Evolutionary conservation across 2,113 vertebrate genomes (phyloP).

Genomic region (Hippocampus comes): DNA sequence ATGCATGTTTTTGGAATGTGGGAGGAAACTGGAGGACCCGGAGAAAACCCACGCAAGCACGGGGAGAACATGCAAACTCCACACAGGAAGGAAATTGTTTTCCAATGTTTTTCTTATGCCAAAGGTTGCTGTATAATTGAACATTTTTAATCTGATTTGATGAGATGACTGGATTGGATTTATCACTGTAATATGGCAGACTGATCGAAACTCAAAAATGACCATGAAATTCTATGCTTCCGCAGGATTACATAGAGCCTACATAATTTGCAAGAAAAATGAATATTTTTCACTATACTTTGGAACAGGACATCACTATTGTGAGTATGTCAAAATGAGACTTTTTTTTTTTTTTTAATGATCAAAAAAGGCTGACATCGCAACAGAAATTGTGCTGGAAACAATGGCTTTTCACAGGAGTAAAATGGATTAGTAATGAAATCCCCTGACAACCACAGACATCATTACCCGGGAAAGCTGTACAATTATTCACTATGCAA

Average conservation of each 20-base stretch:
- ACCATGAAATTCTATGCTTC: neutral
- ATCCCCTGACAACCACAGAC: constrained; percentile 5
- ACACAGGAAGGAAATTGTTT: too few relatives aligned
- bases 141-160: neutral
- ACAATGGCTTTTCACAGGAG: constrained; percentile 11
- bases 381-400: constrained; percentile 1
- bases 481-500: constrained; percentile 21
- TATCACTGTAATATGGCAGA: neutral
- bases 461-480: constrained; percentile 4
- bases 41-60: too few relatives aligned
- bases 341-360: neutral
- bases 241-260: neutral
- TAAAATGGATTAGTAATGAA: constrained; percentile 30
- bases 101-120: too few relatives aligned
- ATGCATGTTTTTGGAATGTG: too few relatives aligned
- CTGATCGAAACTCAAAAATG: neutral
- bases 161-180: neutral
- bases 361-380: constrained; percentile 11
- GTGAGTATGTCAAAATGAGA: neutral
- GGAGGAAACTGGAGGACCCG: too few relatives aligned
- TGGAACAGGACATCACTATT: neutral
- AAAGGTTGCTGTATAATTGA: too few relatives aligned
- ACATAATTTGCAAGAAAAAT: neutral
- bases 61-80: too few relatives aligned
- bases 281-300: neutral